Conservation (phyloP, 2,797 vertebrate genomes). For the Paramormyrops hopkinsi region DNA sequence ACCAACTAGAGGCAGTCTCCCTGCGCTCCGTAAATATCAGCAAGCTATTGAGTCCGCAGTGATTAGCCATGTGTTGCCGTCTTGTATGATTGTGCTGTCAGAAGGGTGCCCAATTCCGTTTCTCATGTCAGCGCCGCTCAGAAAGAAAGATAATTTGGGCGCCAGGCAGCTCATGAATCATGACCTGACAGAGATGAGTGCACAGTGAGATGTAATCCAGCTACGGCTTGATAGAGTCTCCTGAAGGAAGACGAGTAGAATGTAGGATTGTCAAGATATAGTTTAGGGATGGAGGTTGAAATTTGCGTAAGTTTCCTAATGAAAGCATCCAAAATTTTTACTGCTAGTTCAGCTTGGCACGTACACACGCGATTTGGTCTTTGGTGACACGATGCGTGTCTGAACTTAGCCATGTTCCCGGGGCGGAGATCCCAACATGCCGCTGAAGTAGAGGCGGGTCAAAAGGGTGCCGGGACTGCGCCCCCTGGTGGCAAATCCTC, state of each 20-base stretch:
- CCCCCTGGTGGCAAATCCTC: not conserved
- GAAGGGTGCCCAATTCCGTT: not conserved
- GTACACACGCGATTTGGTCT: not conserved
- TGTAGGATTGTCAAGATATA: not conserved
- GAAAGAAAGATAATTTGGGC: not conserved
- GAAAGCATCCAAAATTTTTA: not conserved
- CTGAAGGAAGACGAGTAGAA: not conserved
- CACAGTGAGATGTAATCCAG: not conserved
- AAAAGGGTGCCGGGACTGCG: not conserved
- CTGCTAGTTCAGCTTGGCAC: not conserved
- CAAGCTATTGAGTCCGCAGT: not conserved
- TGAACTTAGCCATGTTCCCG: not conserved
- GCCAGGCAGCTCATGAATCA: not conserved
- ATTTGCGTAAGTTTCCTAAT: not conserved
- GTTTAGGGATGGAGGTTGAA: not conserved
- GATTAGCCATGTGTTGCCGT: not conserved
- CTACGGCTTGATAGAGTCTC: not conserved
- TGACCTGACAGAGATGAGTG: not conserved
- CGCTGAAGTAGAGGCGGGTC: not conserved
- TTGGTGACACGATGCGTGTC: not conserved
- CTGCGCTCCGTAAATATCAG: not conserved
- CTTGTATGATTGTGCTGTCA: not conserved
- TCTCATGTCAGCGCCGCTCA: not conserved
- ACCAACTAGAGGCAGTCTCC: not conserved
- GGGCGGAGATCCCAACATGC: not conserved